A percentile compares a stretch with the other conserved stretches of the same genome.
These are phyloP conservation scores for Aptenodytes patagonicus DNA, from an alignment of 2,113 vertebrate genomes.

Conservation along the genomic window DNA sequence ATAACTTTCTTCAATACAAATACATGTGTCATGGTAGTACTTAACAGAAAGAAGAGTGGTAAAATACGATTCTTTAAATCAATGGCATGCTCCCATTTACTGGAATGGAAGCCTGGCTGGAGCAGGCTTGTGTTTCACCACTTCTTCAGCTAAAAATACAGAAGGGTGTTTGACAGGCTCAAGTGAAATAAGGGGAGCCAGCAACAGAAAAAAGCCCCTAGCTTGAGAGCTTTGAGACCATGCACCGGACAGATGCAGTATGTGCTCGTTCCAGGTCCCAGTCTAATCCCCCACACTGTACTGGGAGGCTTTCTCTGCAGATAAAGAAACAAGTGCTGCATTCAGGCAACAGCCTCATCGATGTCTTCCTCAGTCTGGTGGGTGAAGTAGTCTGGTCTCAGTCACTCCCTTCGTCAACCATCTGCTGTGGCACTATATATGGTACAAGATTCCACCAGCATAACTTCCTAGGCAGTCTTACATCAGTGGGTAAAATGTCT, in stretches of 20 bases:
- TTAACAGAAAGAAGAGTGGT: background rate
- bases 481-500: no score
- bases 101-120: background rate
- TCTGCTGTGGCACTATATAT: no score
- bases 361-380: background rate
- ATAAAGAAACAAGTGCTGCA: background rate
- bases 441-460: background rate
- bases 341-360: background rate
- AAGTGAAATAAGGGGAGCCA: background rate
- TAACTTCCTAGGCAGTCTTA: background rate
- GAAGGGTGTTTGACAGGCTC: background rate
- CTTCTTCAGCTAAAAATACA: no score
- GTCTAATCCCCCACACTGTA: background rate
- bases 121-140: background rate
- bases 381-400: background rate
- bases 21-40: no score
- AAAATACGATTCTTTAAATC: background rate
- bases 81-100: background rate
- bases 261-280: background rate
- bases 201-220: no score
- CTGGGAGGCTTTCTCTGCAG: background rate
- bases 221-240: background rate
- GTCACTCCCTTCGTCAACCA: background rate
- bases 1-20: background rate
- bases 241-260: background rate